Base-by-base conservation (phyloP, 1,140 invertebrate genomes). In the Cataglyphis hispanica region DNA sequence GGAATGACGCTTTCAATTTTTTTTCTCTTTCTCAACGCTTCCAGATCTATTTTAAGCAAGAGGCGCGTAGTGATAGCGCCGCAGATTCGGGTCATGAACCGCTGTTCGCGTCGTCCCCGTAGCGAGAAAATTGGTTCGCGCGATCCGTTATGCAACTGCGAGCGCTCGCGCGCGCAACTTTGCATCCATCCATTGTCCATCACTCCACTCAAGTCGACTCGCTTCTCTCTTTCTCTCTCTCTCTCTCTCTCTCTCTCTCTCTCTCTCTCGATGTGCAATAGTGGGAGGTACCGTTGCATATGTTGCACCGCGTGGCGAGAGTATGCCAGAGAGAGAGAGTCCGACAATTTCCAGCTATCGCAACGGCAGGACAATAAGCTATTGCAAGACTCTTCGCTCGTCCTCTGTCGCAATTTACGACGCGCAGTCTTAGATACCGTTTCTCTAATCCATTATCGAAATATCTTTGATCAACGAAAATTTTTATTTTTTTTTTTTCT, bases 401-500 rank as follows among this genome's bases (percentile, higher is more conserved):
- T 86, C 84, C 66, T 90, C 89, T 89, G 78, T 91, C 77, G 89
- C 85, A 90, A 90, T 78, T 88, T 81, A 81, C 64, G 58, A 87
- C 74, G 19, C 1, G 34, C n/a, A 31, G 50, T 58, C 50, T 74
- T 22, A 58, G 53, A 22, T 58, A 31, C 34, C 64, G n/a, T n/a
- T 69, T 25, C 16, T 70, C 67, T 19, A 27, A 19, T 56, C 22
- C 70, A 6, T 56, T 50, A 8, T 11, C 13, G 19, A n/a, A 2
- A 10, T 34, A 50, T 31, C 27, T 31, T 10, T 6, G 13, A 50
- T 50, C 46, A 50, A 4, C 16, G 13, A 19, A 4, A 3, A 50
- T 2, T 5, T 50, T 50, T 46, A 46, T 46, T 13, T 46, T 46
- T 13, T 40, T 40, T 40, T 46, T 46, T 43, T 46, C n/a, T 46